phyloP scores from a whole-genome alignment of 2,113 vertebrate genomes.

The Anhinga rufa region DNA sequence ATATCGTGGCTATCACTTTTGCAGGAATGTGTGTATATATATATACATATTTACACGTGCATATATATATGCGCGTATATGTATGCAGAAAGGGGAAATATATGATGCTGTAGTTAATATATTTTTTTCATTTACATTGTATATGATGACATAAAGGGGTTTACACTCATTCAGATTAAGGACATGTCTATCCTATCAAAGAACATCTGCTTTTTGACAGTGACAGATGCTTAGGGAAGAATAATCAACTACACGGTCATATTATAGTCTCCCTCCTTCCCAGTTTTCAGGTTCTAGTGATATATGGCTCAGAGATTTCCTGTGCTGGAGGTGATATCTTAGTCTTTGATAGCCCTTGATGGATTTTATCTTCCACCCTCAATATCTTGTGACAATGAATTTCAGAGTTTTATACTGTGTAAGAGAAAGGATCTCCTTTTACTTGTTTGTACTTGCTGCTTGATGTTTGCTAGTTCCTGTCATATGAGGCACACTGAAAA shows the following conservation, averaged over 20 bases:
- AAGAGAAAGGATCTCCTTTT: neutral
- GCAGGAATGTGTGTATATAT: neutral
- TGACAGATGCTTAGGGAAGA: neutral
- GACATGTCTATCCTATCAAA: neutral
- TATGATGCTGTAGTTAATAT: neutral
- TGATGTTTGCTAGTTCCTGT: neutral
- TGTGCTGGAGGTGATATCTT: neutral
- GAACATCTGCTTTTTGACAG: neutral
- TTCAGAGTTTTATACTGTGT: neutral
- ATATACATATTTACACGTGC: neutral
- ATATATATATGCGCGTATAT: too few relatives aligned
- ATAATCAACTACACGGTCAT: neutral
- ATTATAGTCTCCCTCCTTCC: neutral
- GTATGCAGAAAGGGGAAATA: neutral
- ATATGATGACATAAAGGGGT: neutral
- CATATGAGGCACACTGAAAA: neutral
- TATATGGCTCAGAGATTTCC: neutral
- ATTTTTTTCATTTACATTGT: neutral
- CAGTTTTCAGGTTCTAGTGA: neutral
- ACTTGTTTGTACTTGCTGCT: neutral
- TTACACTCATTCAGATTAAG: neutral
- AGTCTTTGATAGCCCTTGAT: neutral
- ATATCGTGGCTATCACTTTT: neutral
- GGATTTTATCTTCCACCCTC: neutral
- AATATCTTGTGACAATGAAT: neutral